phyloP scores from a whole-genome alignment of 2,113 vertebrate genomes.

The Carassius gibelio region DNA sequence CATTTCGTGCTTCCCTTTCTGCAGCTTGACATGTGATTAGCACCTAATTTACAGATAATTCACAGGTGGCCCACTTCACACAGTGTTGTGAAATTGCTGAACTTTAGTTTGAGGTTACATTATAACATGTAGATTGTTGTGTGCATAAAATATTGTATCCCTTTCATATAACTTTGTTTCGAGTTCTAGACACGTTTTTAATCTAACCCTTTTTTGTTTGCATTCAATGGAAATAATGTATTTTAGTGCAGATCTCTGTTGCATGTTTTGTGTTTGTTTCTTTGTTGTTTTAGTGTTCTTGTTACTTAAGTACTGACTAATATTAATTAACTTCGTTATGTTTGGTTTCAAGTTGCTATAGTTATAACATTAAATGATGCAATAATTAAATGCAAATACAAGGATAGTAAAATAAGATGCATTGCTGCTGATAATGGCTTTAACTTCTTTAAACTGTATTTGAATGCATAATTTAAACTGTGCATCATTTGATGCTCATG shows the following conservation, averaged over 20 bases:
- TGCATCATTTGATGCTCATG: neutral
- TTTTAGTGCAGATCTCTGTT: neutral
- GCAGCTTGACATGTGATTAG: slow-evolving; percentile 12
- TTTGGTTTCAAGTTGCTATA: neutral
- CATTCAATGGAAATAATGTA: neutral
- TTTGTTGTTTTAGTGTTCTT: neutral
- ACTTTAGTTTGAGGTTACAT: neutral
- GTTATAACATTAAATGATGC: neutral
- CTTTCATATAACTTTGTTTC: neutral
- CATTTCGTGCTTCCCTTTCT: neutral
- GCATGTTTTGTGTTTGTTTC: neutral
- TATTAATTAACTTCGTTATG: neutral
- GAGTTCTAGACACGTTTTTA: neutral
- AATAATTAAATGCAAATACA: no score
- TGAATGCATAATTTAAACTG: neutral
- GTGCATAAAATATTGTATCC: neutral
- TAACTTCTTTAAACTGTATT: neutral
- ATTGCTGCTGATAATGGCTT: neutral
- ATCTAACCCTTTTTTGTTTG: neutral
- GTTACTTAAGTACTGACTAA: neutral
- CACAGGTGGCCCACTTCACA: neutral
- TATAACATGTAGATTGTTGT: neutral
- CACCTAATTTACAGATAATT: neutral
- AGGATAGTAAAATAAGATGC: neutral
- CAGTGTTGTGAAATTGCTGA: neutral